A percentile compares a stretch with the other conserved stretches of the same genome.
Conservation (phyloP, 2,113 vertebrate species). For the Sporophila hypoxantha region DNA sequence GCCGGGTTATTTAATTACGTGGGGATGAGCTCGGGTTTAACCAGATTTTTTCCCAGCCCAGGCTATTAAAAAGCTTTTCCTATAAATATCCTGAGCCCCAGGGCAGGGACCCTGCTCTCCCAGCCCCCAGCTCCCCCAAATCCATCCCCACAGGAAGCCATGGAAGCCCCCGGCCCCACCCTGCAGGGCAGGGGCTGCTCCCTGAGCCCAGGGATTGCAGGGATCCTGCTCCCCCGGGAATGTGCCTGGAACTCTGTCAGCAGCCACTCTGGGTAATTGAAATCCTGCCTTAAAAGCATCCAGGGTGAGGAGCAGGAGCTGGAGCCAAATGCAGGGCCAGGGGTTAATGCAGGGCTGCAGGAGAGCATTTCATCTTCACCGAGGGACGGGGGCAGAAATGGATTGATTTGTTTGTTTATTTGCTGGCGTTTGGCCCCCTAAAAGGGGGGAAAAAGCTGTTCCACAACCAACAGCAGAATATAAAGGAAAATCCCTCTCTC, state of each 20-base stretch:
- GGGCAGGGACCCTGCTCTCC: background rate
- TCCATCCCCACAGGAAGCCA: accelerated
- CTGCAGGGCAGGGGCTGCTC: background rate
- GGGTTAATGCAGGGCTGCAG: constrained; percentile 44
- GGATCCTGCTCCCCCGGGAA: background rate
- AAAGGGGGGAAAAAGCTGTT: background rate
- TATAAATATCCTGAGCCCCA: background rate
- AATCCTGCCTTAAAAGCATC: constrained; percentile 39
- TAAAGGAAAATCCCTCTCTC: too few relatives aligned
- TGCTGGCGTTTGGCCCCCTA: background rate
- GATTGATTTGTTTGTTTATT: background rate
- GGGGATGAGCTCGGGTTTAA: background rate
- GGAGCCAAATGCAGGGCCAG: constrained; percentile 7
- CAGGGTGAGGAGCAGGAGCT: background rate
- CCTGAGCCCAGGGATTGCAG: background rate
- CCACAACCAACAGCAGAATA: background rate
- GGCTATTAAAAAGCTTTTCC: constrained; percentile 18
- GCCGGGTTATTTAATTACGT: background rate
- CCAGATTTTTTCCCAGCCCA: background rate
- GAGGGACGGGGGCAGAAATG: background rate
- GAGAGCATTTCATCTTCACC: background rate
- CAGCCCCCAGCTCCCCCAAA: background rate
- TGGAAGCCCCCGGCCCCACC: background rate
- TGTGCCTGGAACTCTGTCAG: background rate
- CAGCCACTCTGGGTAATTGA: constrained; percentile 49